These are phyloP conservation scores for Trematomus loennbergii DNA, from an alignment of 2,113 vertebrate genomes.

Conservation along the genomic window DNA sequence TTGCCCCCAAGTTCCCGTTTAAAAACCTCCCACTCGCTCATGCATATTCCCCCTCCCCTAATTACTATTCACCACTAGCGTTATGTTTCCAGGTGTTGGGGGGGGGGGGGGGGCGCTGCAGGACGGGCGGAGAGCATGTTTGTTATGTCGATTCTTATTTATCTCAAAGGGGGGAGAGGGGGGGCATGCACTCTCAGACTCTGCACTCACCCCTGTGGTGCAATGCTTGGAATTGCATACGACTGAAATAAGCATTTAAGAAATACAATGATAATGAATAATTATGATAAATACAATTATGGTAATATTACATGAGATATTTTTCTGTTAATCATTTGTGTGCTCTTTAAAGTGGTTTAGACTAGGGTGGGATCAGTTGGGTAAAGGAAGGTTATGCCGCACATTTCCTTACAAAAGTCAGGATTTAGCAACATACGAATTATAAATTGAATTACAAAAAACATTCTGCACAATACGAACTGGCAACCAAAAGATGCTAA, in stretches of 20 bases:
- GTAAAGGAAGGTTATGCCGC: no score
- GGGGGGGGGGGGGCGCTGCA: conserved; percentile 3
- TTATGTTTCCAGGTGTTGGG: conserved; percentile 51
- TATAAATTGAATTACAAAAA: background rate
- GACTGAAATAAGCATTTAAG: background rate
- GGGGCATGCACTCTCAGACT: background rate
- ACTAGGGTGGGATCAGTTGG: background rate
- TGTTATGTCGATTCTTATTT: conserved; percentile 21
- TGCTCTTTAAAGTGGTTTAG: background rate
- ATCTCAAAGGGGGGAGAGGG: background rate
- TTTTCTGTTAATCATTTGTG: background rate
- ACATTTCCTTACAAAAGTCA: background rate
- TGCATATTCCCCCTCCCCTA: conserved; percentile 61
- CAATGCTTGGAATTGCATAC: background rate
- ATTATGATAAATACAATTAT: no score
- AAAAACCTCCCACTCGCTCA: conserved; percentile 64
- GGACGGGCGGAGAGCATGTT: conserved; percentile 26
- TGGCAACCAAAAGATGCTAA: background rate
- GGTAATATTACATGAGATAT: background rate
- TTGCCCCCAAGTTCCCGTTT: conserved; percentile 42
- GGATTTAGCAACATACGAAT: background rate
- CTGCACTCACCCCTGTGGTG: conserved; percentile 7
- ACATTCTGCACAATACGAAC: background rate
- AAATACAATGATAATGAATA: no score
- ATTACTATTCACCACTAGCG: conserved; percentile 55